Percentiles rank a stretch among this genome's conserved stretches.
Conservation (phyloP, 2,888 invertebrate species). For the Dexiosoma caninum region DNA sequence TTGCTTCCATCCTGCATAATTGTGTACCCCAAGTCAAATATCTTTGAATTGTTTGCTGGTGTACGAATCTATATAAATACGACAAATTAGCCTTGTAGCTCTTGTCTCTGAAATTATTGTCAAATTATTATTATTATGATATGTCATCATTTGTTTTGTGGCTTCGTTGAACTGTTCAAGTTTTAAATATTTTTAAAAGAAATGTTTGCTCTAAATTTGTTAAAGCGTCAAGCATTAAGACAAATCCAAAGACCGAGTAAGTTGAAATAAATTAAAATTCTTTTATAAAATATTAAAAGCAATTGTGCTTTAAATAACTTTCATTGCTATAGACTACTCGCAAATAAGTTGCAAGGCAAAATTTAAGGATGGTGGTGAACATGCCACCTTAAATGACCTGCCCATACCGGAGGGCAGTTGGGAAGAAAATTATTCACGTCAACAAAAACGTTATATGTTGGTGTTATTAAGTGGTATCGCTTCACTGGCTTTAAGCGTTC, state of each 20-base stretch:
- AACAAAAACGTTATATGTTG: conserved; percentile 15
- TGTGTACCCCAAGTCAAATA: no score
- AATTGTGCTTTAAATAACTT: not conserved
- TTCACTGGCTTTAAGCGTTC: not conserved
- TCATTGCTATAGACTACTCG: not conserved
- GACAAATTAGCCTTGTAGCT: not conserved
- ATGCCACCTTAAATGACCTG: conserved; percentile 52
- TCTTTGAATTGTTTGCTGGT: not conserved
- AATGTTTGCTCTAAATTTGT: conserved; percentile 46
- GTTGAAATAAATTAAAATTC: not conserved
- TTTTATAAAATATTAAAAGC: not conserved
- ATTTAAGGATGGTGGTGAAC: conserved; percentile 56
- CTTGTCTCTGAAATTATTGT: not conserved
- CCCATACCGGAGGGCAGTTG: conserved; percentile 53
- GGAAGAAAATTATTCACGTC: conserved; percentile 38
- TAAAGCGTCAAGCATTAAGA: conserved; percentile 1
- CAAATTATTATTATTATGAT: not conserved
- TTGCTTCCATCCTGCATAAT: no score
- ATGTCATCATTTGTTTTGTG: not conserved
- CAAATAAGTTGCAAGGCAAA: not conserved
- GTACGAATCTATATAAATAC: not conserved
- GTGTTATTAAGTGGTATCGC: conserved; percentile 43
- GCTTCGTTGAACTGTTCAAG: not conserved
- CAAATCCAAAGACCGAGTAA: conserved; percentile 11
- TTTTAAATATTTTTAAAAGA: not conserved